Evolutionary conservation across 2,888 invertebrate species (phyloP).

Genomic region (Sycophila texana): DNA sequence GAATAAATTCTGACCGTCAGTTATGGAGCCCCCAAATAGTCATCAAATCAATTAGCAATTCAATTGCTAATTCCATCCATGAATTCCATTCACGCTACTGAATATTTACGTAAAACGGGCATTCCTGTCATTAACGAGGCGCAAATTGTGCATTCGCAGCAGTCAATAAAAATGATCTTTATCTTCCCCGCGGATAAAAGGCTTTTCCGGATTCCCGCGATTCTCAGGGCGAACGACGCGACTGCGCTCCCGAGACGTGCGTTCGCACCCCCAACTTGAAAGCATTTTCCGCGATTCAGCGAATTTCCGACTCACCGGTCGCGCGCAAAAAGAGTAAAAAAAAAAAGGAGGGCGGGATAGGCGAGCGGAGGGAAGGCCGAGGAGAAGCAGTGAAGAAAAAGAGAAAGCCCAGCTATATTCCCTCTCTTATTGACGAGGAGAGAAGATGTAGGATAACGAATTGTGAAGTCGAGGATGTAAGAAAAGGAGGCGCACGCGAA

Average conservation of each 20-base stretch:
- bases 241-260: not conserved
- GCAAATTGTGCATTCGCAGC: no score
- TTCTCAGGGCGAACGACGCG: not conserved
- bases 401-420: slow-evolving; percentile 1
- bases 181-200: no score
- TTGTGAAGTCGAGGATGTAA: slow-evolving; percentile 48
- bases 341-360: not conserved
- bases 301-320: slow-evolving; percentile 33
- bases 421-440: slow-evolving; percentile 45
- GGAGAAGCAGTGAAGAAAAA: not conserved
- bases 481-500: slow-evolving; percentile 6
- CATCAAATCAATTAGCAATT: not conserved
- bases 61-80: no score
- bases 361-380: not conserved
- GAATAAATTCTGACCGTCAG: no score
- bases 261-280: slow-evolving; percentile 14
- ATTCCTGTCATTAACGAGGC: no score
- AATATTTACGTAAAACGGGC: no score
- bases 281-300: slow-evolving; percentile 47
- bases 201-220: not conserved
- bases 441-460: slow-evolving; percentile 50
- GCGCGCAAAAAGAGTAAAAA: slow-evolving; percentile 2
- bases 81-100: no score
- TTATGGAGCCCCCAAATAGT: not conserved
- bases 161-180: no score